Evolutionary conservation across 1,140 invertebrate genomes (phyloP), one percentile per base, ranked within the genome.

Genomic region (Aphidius gifuensis): DNA sequence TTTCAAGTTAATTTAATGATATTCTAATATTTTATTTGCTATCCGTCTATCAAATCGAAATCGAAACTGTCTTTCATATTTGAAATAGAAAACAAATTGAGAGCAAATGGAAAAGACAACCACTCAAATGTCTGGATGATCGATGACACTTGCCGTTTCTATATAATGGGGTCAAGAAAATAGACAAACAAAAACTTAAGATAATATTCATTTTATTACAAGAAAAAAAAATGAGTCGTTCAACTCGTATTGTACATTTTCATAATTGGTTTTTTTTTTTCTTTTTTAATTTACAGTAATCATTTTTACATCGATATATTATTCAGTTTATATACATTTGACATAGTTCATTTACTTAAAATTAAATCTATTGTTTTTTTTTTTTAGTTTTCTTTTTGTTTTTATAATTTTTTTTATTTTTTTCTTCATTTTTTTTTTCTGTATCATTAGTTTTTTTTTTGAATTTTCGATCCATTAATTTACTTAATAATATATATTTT

Each of bases 251-350:
- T 39, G 39, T 39, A 23, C 42, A 43, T 61, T 55, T 54, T 39
- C 44, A 72, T 70, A 66, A 67, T 69, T 73, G 53, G 42, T 55
- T 55, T 6, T 55, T 55, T 71, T 68, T 55, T 55, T 55, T 4
- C 44, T 55, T 71, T 68, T 69, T 72, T 74, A 74, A 76, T 73
- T 75, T 74, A 75, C 65, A 71, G 61, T 68, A 42, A 50, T 66
- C 70, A 67, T 74, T 66, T 76, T 75, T 73, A 75, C 70, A 75
- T 72, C 53, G 71, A 78, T 77, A 76, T 77, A 78, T 78, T 77
- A 72, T 76, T 78, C 70, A 74, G 62, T 74, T 60, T 79, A 78
- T 77, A 75, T 77, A 79, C 75, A 79, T 74, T 78, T 76, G 68
- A 76, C 72, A 75, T 76, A 66, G 56, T 54, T 62, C 47, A 45